These are phyloP conservation scores for Erebia palarica DNA, from an alignment of 2,888 invertebrate genomes.

Conservation along the genomic window DNA sequence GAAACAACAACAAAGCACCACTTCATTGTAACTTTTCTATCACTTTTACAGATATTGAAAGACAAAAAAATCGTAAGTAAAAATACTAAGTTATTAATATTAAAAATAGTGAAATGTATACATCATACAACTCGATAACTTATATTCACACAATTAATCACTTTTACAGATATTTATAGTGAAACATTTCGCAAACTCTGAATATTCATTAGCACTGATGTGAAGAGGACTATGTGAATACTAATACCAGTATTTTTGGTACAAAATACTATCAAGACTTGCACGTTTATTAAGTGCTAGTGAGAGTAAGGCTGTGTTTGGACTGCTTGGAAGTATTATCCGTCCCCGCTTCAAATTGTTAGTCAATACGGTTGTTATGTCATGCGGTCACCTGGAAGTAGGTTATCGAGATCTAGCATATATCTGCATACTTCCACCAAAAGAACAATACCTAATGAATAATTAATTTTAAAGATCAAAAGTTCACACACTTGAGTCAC, in stretches of 20 bases:
- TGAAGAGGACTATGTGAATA: neutral
- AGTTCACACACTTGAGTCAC: too few species aligned
- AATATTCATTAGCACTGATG: slow-evolving; percentile 3
- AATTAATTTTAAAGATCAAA: neutral
- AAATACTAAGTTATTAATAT: slow-evolving; percentile 7
- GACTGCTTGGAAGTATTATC: slow-evolving; percentile 26
- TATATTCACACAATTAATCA: neutral
- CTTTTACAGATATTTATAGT: slow-evolving; percentile 16
- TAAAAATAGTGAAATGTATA: slow-evolving; percentile 12
- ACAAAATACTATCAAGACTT: slow-evolving; percentile 4
- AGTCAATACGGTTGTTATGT: slow-evolving; percentile 51
- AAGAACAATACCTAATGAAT: neutral
- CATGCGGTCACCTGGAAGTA: slow-evolving; percentile 42
- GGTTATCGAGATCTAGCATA: slow-evolving; percentile 36
- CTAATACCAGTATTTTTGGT: neutral
- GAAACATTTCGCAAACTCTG: slow-evolving; percentile 12
- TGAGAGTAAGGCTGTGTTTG: slow-evolving; percentile 32
- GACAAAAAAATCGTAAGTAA: neutral
- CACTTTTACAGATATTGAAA: neutral
- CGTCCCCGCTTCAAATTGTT: slow-evolving; percentile 43
- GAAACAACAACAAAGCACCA: slow-evolving; percentile 27
- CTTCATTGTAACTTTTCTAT: slow-evolving; percentile 36
- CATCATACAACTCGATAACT: neutral
- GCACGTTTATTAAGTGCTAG: slow-evolving; percentile 23
- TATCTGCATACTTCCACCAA: slow-evolving; percentile 1